phyloP scores from a whole-genome alignment of 2,113 vertebrate genomes.

The Stictonetta naevosa region DNA sequence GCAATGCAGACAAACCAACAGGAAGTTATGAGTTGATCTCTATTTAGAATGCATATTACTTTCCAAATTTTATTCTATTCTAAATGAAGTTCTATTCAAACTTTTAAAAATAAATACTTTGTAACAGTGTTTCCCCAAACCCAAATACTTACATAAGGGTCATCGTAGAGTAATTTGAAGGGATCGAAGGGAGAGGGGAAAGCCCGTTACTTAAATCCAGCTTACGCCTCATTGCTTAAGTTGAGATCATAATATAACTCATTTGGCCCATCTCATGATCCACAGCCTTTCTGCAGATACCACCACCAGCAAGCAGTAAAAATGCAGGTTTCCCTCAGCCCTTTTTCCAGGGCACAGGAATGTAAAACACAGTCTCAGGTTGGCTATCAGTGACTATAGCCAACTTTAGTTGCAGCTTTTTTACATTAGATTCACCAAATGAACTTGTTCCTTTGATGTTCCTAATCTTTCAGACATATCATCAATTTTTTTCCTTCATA shows the following conservation, averaged over 20 bases:
- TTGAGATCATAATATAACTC: neutral
- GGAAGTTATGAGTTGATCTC: neutral
- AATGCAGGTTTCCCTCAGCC: neutral
- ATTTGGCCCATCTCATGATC: neutral
- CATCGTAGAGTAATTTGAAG: neutral
- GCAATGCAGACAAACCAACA: neutral
- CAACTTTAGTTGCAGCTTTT: neutral
- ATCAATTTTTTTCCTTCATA: neutral
- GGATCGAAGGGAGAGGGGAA: neutral
- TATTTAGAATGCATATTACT: neutral
- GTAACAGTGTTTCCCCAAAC: neutral
- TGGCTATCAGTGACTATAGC: neutral
- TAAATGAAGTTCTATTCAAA: neutral
- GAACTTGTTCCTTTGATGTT: neutral
- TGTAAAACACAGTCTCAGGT: neutral
- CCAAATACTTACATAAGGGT: neutral
- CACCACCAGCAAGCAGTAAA: neutral
- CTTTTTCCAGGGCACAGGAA: neutral
- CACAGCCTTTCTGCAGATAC: neutral
- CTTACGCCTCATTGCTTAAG: neutral
- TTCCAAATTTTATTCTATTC: neutral
- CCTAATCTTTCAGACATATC: neutral
- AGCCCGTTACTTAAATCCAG: neutral
- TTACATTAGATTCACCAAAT: neutral
- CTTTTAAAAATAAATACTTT: neutral